Percentiles rank a stretch among this genome's conserved stretches.
phyloP scores from a whole-genome alignment of 2,888 invertebrate species.

The Laspeyria flexula region DNA sequence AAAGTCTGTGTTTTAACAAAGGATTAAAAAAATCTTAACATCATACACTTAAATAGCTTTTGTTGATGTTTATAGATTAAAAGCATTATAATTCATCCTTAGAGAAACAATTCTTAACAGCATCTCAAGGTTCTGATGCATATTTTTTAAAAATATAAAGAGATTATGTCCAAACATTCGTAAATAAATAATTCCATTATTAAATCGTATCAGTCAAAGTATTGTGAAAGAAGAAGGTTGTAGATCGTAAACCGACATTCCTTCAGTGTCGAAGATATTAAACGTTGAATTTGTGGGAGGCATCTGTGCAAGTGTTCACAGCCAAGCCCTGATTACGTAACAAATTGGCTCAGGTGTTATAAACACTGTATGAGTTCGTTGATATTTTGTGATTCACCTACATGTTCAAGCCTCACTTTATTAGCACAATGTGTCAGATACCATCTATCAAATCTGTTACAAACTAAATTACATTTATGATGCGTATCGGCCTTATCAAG shows the following conservation, averaged over 20 bases:
- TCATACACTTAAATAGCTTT: no score
- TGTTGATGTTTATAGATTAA: no score
- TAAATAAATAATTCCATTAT: conserved; percentile 5
- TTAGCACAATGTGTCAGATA: conserved; percentile 20
- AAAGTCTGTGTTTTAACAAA: no score
- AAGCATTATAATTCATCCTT: no score
- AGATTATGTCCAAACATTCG: background rate
- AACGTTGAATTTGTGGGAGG: conserved; percentile 62
- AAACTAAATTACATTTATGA: background rate
- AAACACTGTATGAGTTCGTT: conserved; percentile 44
- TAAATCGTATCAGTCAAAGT: conserved; percentile 21
- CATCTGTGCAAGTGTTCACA: conserved; percentile 51
- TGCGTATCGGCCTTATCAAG: background rate
- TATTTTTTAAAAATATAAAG: background rate
- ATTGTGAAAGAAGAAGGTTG: conserved; percentile 39
- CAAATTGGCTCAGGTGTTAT: conserved; percentile 53
- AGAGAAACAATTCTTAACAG: no score
- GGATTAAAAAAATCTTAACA: no score
- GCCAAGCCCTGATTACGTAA: conserved; percentile 68
- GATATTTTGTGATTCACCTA: conserved; percentile 55
- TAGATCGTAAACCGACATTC: conserved; percentile 52
- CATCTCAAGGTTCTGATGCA: no score
- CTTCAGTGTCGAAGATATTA: conserved; percentile 62
- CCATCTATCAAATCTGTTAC: conserved; percentile 11
- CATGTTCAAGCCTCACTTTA: conserved; percentile 35